These are phyloP conservation scores for Cryptotermes secundus DNA, from an alignment of 1,140 invertebrate species.

Conservation along the genomic window DNA sequence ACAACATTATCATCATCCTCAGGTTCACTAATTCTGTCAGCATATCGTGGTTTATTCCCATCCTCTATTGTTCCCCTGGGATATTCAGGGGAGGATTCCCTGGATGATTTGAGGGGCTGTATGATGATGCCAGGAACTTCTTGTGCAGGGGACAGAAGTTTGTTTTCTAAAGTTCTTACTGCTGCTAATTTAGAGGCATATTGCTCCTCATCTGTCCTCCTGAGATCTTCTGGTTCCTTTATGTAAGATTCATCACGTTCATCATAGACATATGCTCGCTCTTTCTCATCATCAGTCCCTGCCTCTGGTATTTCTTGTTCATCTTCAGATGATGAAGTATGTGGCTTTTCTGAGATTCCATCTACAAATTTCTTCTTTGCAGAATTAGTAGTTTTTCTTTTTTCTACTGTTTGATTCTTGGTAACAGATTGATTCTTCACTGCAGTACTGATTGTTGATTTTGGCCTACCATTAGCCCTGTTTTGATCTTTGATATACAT, in stretches of 20 bases:
- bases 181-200: slow-evolving; percentile 37
- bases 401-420: not conserved
- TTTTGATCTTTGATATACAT: not conserved
- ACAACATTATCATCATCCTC: slow-evolving; percentile 65
- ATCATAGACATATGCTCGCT: slow-evolving; percentile 19
- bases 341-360: not conserved
- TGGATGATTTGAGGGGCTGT: slow-evolving; percentile 67
- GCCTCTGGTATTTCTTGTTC: not conserved
- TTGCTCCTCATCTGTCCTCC: slow-evolving; percentile 37
- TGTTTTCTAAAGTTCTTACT: not conserved
- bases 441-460: not conserved
- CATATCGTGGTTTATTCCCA: slow-evolving; percentile 58
- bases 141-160: not conserved
- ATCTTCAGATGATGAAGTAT: not conserved
- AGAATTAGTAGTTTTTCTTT: not conserved
- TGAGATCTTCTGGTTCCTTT: slow-evolving; percentile 37
- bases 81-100: slow-evolving; percentile 66
- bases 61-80: slow-evolving; percentile 49
- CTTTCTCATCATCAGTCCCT: slow-evolving; percentile 36
- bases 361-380: not conserved
- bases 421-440: not conserved
- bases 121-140: slow-evolving; percentile 44
- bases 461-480: not conserved
- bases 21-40: slow-evolving; percentile 68
- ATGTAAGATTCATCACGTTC: slow-evolving; percentile 32